Percentiles rank a stretch among this genome's conserved stretches.
phyloP scores from a whole-genome alignment of 1,140 invertebrate genomes.

The Monochamus saltuarius region DNA sequence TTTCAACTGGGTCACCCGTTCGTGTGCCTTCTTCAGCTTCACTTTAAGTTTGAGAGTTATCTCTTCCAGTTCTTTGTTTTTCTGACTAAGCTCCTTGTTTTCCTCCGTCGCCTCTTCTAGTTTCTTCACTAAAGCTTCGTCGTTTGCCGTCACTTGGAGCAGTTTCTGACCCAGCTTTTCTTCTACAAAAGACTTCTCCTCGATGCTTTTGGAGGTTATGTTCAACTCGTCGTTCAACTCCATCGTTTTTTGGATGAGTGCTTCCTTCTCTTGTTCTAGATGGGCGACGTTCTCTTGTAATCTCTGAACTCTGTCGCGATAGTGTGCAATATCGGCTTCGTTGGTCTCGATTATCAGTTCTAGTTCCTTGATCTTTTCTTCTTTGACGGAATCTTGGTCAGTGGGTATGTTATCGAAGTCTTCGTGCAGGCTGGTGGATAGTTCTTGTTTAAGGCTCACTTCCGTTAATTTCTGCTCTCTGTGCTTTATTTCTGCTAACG shows the following conservation, averaged over 20 bases:
- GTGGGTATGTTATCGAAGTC: slow-evolving; percentile 23
- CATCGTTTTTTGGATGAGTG: slow-evolving; percentile 58
- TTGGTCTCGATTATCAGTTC: slow-evolving; percentile 72
- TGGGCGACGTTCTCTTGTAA: slow-evolving; percentile 61
- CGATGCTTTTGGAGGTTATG: slow-evolving; percentile 56
- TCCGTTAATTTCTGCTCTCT: slow-evolving; percentile 32
- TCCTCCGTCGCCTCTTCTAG: slow-evolving; percentile 57
- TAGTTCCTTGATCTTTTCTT: slow-evolving; percentile 70
- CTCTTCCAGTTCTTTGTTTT: slow-evolving; percentile 49
- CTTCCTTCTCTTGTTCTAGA: slow-evolving; percentile 58
- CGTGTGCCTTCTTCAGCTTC: slow-evolving; percentile 56
- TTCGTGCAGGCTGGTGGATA: slow-evolving; percentile 33
- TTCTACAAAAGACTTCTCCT: slow-evolving; percentile 58
- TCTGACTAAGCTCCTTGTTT: slow-evolving; percentile 56
- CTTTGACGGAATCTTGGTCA: slow-evolving; percentile 22
- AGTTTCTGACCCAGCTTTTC: slow-evolving; percentile 58
- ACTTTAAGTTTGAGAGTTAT: slow-evolving; percentile 53
- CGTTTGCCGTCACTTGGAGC: slow-evolving; percentile 56
- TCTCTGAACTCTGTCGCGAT: slow-evolving; percentile 59
- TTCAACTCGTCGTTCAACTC: slow-evolving; percentile 58
- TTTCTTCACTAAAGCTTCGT: slow-evolving; percentile 57
- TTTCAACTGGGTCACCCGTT: slow-evolving; percentile 34
- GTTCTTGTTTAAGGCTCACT: slow-evolving; percentile 38
- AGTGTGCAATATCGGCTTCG: slow-evolving; percentile 65
- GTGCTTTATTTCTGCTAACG: slow-evolving; percentile 29